These are phyloP conservation scores for Menidia beryllina DNA, from an alignment of 2,113 vertebrate genomes.

Conservation along the genomic window DNA sequence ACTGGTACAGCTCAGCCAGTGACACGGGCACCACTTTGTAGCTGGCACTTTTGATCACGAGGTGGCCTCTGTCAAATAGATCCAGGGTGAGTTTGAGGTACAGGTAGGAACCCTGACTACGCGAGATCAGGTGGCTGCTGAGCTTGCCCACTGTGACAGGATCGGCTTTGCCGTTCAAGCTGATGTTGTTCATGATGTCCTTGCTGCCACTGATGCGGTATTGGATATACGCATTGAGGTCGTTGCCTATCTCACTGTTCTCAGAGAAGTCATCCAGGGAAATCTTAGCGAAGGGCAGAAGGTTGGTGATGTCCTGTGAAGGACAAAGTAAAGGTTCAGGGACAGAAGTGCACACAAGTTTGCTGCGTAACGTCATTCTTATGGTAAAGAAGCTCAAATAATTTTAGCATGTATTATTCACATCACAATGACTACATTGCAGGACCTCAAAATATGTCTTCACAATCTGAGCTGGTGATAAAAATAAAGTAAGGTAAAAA, in stretches of 20 bases:
- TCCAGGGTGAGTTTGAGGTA: constrained; percentile 97
- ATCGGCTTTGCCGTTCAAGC: constrained; percentile 93
- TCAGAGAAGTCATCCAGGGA: constrained; percentile 91
- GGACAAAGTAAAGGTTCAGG: constrained; percentile 16
- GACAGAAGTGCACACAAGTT: neutral
- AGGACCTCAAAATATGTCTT: constrained; percentile 6
- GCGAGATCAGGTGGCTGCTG: constrained; percentile 93
- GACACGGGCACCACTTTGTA: constrained; percentile 98
- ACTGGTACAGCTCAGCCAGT: constrained; percentile 93
- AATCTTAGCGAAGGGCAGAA: constrained; percentile 87
- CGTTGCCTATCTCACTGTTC: constrained; percentile 89
- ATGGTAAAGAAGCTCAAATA: too few relatives aligned
- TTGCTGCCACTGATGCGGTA: constrained; percentile 90
- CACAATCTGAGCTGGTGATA: constrained; percentile 16
- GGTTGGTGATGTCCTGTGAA: constrained; percentile 87
- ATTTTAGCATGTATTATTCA: too few relatives aligned
- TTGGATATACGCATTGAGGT: constrained; percentile 94
- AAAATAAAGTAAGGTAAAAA: constrained; percentile 16
- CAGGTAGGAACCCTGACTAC: constrained; percentile 96
- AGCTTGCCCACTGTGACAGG: constrained; percentile 89
- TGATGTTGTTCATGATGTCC: constrained; percentile 95
- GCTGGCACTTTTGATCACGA: constrained; percentile 97
- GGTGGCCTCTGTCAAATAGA: constrained; percentile 94
- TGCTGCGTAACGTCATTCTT: neutral
- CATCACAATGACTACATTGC: too few relatives aligned